Percentiles rank a stretch among this genome's conserved stretches.
phyloP scores from a whole-genome alignment of 1,140 invertebrate species.

The Cylas formicarius region DNA sequence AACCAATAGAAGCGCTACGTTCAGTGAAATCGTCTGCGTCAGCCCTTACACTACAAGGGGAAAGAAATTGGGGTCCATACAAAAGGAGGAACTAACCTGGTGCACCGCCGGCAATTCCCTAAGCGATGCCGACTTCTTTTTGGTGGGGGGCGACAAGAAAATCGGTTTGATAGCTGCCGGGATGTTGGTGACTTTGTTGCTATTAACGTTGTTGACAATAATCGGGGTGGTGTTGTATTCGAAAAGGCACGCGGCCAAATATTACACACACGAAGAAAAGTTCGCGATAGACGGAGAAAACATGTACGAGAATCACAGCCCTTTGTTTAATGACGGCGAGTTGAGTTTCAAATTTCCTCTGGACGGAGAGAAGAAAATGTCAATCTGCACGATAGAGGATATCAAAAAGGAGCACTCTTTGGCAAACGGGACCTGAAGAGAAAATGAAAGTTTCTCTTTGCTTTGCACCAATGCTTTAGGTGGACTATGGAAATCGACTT shows the following conservation, averaged over 20 bases:
- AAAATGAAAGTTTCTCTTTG: too few species aligned
- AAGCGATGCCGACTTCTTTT: conserved; percentile 35
- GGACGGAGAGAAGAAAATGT: conserved; percentile 35
- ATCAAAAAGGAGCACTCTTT: conserved; percentile 38
- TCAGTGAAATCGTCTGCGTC: conserved; percentile 46
- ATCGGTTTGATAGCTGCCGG: conserved; percentile 53
- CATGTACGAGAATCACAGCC: conserved; percentile 44
- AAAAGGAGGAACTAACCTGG: conserved; percentile 45
- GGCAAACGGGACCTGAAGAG: conserved; percentile 34
- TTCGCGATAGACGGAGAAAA: conserved; percentile 43
- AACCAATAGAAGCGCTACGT: conserved; percentile 46
- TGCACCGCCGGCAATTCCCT: conserved; percentile 41
- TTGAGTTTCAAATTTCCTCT: conserved; percentile 40
- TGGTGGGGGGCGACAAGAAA: conserved; percentile 46
- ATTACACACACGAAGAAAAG: conserved; percentile 67
- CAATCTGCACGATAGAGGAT: conserved; percentile 40
- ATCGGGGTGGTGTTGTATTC: conserved; percentile 51
- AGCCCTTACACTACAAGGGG: conserved; percentile 47
- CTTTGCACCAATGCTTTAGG: too few species aligned
- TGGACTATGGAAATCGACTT: too few species aligned
- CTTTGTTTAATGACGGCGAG: conserved; percentile 36
- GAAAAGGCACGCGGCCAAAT: conserved; percentile 57
- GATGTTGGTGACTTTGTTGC: conserved; percentile 46
- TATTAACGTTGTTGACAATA: conserved; percentile 47
- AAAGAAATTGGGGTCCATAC: conserved; percentile 44